phyloP scores from a whole-genome alignment of 2,888 invertebrate genomes.

The Archips xylosteana region DNA sequence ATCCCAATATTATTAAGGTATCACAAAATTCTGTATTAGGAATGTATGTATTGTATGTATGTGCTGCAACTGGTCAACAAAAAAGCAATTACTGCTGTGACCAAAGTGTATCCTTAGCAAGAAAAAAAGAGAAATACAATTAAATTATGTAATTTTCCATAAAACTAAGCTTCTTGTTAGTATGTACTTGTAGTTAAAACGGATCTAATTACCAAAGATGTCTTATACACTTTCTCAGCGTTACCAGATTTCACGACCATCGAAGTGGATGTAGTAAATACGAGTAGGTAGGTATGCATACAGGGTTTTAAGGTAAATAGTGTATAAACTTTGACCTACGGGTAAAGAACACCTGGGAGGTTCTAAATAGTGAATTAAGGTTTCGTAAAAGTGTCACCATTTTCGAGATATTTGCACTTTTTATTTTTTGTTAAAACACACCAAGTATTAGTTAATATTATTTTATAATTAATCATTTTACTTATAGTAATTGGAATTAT shows the following conservation, averaged over 20 bases:
- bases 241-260: no score
- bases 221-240: neutral
- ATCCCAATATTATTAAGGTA: constrained; percentile 28
- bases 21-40: constrained; percentile 33
- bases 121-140: neutral
- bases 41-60: constrained; percentile 7
- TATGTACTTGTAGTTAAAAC: neutral
- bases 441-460: no score
- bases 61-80: constrained; percentile 5
- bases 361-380: no score
- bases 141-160: neutral
- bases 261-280: neutral
- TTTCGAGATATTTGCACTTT: no score
- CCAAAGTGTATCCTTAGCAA: neutral
- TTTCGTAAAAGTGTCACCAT: no score
- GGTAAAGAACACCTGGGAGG: no score
- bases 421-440: no score
- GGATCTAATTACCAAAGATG: neutral
- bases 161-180: neutral
- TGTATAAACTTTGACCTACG: no score
- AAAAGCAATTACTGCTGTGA: constrained; percentile 5
- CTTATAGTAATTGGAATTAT: no score
- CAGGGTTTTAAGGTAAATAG: no score
- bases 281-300: no score
- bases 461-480: no score